Percentiles rank a stretch among this genome's conserved stretches.
Conservation (phyloP, 2,797 vertebrate species). For the Momotus momota region DNA sequence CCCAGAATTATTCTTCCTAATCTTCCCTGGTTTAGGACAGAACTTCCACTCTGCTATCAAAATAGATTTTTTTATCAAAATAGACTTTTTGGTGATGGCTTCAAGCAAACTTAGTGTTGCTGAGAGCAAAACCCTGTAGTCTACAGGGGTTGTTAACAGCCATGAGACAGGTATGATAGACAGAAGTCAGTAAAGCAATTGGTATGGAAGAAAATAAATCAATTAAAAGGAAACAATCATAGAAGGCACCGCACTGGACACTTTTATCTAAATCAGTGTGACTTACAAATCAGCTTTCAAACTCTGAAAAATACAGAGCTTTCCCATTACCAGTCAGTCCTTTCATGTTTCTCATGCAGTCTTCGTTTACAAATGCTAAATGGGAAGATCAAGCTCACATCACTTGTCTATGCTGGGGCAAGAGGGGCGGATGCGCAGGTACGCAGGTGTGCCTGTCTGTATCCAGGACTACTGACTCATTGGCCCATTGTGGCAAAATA, state of each 20-base stretch:
- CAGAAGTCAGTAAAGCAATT: not conserved
- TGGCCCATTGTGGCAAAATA: not conserved
- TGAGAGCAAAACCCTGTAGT: not conserved
- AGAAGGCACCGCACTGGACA: not conserved
- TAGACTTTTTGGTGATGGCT: not conserved
- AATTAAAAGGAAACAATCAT: not conserved
- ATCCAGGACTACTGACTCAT: not conserved
- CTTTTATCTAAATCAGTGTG: not conserved
- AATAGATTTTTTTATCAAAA: not conserved
- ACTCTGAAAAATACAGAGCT: not conserved
- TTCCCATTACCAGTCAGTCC: not conserved
- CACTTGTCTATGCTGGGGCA: not conserved
- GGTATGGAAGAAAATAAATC: not conserved
- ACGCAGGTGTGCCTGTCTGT: not conserved
- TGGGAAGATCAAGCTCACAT: not conserved
- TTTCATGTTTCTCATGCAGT: not conserved
- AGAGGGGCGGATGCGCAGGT: rapidly evolving
- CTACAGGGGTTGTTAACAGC: not conserved
- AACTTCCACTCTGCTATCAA: not conserved
- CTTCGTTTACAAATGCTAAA: not conserved
- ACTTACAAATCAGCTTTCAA: not conserved
- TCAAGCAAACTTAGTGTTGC: not conserved
- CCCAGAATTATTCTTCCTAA: not conserved
- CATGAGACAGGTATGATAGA: not conserved
- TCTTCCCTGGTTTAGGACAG: not conserved